These are phyloP conservation scores for Rhodophaea formosa DNA, from an alignment of 2,888 invertebrate genomes.

Conservation along the genomic window DNA sequence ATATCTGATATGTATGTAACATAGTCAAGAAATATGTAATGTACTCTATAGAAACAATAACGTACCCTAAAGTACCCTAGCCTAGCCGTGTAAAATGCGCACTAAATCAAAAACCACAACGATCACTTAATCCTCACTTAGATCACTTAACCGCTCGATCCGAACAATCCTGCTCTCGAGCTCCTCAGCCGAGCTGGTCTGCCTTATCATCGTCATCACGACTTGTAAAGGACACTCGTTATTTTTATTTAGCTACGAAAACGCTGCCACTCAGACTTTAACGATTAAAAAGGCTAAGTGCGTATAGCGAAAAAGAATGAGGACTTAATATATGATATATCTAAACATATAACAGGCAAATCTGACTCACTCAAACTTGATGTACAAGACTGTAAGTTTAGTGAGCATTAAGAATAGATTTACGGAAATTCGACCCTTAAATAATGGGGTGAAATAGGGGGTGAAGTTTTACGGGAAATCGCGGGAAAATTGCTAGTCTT, in stretches of 20 bases:
- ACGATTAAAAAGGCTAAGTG: background rate
- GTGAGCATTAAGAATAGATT: too few relatives aligned
- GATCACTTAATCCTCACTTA: conserved; percentile 43
- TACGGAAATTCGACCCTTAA: too few relatives aligned
- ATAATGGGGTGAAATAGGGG: too few relatives aligned
- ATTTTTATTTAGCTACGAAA: conserved; percentile 7
- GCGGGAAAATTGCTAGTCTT: too few relatives aligned
- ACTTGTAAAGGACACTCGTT: conserved; percentile 22
- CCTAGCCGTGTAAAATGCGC: background rate
- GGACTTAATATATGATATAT: background rate
- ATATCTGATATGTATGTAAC: too few relatives aligned
- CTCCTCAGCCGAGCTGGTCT: conserved; percentile 28
- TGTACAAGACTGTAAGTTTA: too few relatives aligned
- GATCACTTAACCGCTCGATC: conserved; percentile 56
- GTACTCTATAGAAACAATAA: too few relatives aligned
- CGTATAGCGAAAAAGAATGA: background rate
- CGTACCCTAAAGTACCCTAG: too few relatives aligned
- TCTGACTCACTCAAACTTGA: too few relatives aligned
- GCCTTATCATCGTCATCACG: conserved; percentile 48
- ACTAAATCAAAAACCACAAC: conserved; percentile 21
- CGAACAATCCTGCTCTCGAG: conserved; percentile 2
- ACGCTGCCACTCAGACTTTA: background rate
- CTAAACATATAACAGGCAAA: too few relatives aligned
- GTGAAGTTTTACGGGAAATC: too few relatives aligned
- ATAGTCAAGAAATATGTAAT: too few relatives aligned